Percentiles rank a stretch among this genome's conserved stretches.
Evolutionary conservation across 2,113 vertebrate species (phyloP).

Genomic region (Dascyllus trimaculatus): DNA sequence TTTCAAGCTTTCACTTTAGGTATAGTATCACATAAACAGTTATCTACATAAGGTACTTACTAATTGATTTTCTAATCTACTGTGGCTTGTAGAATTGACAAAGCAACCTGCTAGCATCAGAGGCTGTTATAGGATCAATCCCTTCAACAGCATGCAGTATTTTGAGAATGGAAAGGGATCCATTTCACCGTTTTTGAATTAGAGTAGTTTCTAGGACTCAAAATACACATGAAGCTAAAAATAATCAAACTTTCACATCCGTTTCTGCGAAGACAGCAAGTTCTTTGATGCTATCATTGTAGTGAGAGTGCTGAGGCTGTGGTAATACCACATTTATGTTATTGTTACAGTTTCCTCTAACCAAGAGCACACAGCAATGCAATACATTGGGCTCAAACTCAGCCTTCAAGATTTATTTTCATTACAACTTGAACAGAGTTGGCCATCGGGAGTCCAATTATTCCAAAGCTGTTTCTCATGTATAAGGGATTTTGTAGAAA

Average conservation of each 20-base stretch:
- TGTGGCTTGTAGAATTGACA: no score
- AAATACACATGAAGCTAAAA: conserved; percentile 18
- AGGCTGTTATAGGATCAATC: no score
- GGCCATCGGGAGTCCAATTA: neutral
- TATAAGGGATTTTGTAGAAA: neutral
- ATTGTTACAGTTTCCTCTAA: neutral
- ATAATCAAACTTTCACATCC: conserved; percentile 25
- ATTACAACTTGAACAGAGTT: neutral
- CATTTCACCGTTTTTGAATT: neutral
- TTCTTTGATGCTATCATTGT: conserved; percentile 20
- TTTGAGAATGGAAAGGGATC: conserved; percentile 14
- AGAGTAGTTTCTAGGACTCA: neutral
- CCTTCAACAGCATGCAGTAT: neutral
- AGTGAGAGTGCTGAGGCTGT: neutral
- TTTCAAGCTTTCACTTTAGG: no score
- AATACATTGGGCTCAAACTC: neutral
- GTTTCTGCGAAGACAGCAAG: neutral
- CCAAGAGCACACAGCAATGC: neutral
- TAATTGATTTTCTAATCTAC: no score
- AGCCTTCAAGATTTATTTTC: neutral
- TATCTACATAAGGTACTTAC: no score
- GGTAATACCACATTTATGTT: conserved; percentile 8
- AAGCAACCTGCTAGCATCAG: no score
- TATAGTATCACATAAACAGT: no score
- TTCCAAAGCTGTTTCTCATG: neutral